Evolutionary conservation across 2,888 invertebrate species (phyloP).

Genomic region (Hyalella azteca): DNA sequence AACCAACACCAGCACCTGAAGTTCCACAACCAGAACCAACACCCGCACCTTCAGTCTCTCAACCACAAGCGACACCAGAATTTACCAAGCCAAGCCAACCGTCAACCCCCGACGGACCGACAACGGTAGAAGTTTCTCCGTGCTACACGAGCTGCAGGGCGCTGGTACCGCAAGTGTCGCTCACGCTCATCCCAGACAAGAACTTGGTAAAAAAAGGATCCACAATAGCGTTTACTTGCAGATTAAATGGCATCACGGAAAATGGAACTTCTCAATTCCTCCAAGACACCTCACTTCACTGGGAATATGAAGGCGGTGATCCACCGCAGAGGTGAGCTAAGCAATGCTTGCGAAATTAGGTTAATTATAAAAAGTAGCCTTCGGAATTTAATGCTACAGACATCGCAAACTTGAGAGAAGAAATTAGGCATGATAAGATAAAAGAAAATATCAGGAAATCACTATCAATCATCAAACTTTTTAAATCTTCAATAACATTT

Average conservation of each 20-base stretch:
- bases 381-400: no score
- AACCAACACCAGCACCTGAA: background rate
- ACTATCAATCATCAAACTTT: no score
- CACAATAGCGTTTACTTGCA: background rate
- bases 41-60: background rate
- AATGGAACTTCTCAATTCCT: background rate
- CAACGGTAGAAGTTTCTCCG: background rate
- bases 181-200: background rate
- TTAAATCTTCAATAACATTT: no score
- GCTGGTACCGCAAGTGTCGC: background rate
- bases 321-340: slow-evolving; percentile 12
- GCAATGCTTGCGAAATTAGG: no score
- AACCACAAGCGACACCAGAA: background rate
- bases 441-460: no score
- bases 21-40: background rate
- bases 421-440: no score
- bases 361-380: no score
- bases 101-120: background rate
- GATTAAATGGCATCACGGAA: background rate
- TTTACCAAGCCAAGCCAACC: background rate
- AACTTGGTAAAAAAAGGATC: background rate
- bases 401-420: no score
- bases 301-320: background rate
- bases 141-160: background rate
- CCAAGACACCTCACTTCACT: background rate